Evolutionary conservation across 2,797 vertebrate genomes (phyloP).

Genomic region (Pagetopsis macropterus): DNA sequence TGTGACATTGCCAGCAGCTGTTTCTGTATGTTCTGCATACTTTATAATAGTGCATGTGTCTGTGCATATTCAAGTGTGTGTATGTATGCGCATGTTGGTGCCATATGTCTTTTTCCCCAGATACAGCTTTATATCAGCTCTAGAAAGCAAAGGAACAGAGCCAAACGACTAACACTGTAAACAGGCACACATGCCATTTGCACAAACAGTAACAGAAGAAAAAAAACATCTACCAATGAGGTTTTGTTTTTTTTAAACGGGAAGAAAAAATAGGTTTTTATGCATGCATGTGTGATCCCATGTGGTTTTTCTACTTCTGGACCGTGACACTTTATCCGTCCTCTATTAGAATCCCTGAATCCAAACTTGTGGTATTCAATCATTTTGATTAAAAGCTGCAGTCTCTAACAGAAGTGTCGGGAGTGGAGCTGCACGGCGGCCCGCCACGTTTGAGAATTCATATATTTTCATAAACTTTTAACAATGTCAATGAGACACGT

Average conservation of each 20-base stretch:
- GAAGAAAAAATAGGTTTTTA: slow-evolving; percentile 63
- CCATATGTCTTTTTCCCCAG: slow-evolving; percentile 91
- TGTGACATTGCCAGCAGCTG: slow-evolving; percentile 89
- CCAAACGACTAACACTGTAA: slow-evolving; percentile 85
- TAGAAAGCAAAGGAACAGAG: slow-evolving; percentile 87
- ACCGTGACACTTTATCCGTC: slow-evolving; percentile 82
- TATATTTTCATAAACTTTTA: slow-evolving; percentile 99
- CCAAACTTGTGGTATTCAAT: slow-evolving; percentile 98
- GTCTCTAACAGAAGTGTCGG: slow-evolving; percentile 98
- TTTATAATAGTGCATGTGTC: slow-evolving; percentile 67
- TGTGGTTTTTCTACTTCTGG: slow-evolving; percentile 76
- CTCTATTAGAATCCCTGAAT: slow-evolving; percentile 92
- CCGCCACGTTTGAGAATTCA: slow-evolving; percentile 97
- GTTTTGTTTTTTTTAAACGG: no score
- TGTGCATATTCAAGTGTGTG: slow-evolving; percentile 40
- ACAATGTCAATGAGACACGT: slow-evolving; percentile 97
- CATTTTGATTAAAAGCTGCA: slow-evolving; percentile 99
- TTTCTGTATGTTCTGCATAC: slow-evolving; percentile 80
- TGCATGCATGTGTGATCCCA: slow-evolving; percentile 80
- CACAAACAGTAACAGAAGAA: slow-evolving; percentile 71
- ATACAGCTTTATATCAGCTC: slow-evolving; percentile 89
- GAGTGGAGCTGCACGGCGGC: slow-evolving; percentile 92
- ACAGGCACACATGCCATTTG: slow-evolving; percentile 75
- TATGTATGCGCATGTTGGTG: slow-evolving; percentile 59
- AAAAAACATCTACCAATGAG: slow-evolving; percentile 69